Percentiles rank a stretch among this genome's conserved stretches.
Conservation (phyloP, 2,888 invertebrate genomes). For the Lasioglossum zephyrum region DNA sequence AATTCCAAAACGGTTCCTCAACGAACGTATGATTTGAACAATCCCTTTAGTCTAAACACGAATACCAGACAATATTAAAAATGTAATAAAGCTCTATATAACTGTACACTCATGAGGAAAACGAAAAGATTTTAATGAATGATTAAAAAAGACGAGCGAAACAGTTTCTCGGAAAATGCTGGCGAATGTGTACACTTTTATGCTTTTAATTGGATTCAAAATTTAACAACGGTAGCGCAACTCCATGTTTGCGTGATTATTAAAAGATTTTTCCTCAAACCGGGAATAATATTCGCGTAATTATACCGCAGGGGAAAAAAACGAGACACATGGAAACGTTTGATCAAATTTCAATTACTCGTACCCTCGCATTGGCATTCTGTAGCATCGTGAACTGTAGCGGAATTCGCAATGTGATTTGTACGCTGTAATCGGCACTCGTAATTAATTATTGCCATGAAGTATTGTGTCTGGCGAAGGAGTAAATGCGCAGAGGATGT, state of each 20-base stretch:
- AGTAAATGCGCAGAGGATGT: constrained; percentile 59
- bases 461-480: constrained; percentile 75
- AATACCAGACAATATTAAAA: not conserved
- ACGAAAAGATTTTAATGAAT: not conserved
- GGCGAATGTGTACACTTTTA: not conserved
- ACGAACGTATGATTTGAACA: not conserved
- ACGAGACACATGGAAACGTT: not conserved
- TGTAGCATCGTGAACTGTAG: constrained; percentile 16
- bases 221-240: not conserved
- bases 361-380: constrained; percentile 30
- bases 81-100: not conserved
- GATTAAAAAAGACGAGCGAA: not conserved
- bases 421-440: constrained; percentile 79
- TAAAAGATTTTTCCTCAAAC: not conserved
- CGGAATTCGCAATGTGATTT: constrained; percentile 72
- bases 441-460: constrained; percentile 80
- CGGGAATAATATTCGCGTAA: not conserved
- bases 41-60: not conserved
- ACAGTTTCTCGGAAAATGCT: not conserved
- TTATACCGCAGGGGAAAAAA: not conserved
- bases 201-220: not conserved
- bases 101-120: not conserved
- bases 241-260: not conserved
- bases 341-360: constrained; percentile 38
- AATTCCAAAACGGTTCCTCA: not conserved